phyloP scores from a whole-genome alignment of 2,113 vertebrate species.

The Alaudala cheleensis region DNA sequence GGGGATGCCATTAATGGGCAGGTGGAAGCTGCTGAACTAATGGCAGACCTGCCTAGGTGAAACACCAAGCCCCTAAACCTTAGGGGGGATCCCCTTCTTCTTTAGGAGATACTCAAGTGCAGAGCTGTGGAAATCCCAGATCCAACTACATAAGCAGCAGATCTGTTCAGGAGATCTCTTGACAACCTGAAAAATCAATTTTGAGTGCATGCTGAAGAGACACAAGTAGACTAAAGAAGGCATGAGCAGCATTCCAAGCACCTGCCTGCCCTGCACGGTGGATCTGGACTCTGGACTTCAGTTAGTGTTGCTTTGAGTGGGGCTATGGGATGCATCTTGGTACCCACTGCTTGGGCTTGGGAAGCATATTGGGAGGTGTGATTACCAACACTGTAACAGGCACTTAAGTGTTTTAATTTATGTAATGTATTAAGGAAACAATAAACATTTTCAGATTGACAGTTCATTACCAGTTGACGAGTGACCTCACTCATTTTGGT shows the following conservation, averaged over 20 bases:
- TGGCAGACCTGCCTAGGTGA: background rate
- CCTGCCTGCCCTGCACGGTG: background rate
- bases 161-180: background rate
- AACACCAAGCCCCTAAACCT: background rate
- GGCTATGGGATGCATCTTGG: background rate
- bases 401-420: conserved; percentile 26
- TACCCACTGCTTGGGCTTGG: background rate
- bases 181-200: background rate
- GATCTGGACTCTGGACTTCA: background rate
- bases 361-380: background rate
- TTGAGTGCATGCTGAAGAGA: accelerated
- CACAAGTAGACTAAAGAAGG: background rate
- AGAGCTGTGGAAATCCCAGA: background rate
- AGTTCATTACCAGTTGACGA: background rate
- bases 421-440: conserved; percentile 23
- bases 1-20: conserved; percentile 79
- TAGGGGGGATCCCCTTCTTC: background rate
- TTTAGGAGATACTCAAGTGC: background rate
- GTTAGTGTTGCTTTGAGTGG: background rate
- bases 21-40: background rate
- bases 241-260: background rate
- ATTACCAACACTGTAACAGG: background rate
- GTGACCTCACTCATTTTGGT: background rate
- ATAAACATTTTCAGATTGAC: conserved; percentile 55
- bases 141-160: background rate